Evolutionary conservation across 1,140 invertebrate genomes (phyloP), one percentile per base, ranked within the genome.

Genomic region (Danaus melanippus): DNA sequence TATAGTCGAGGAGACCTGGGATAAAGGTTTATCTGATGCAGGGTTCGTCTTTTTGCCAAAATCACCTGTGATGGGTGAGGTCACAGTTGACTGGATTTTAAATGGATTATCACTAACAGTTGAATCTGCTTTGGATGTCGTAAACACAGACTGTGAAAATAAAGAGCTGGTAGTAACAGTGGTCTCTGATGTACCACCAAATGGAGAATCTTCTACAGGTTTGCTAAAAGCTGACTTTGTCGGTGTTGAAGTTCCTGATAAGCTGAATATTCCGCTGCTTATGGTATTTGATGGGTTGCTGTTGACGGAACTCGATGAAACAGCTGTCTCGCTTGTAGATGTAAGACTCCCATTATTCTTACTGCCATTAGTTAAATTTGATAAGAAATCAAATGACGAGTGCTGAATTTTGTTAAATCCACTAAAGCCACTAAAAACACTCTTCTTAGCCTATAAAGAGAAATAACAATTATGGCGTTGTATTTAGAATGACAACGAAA

Each of bases 341-440:
- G 49, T 69, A 57, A 73, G 53, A 42, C 68, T 59, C 4, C 62
- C 63, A 69, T 66, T 72, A 44, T 58, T 74, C 50, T 71, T 79
- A 46, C 61, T 81, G 6, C 79, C 76, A 72, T 87, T 86, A 46
- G 82, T 83, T 51, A 81, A 64, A 59, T 88, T 89, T 59, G 89
- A 72, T 66, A 92, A 71, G 73, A 92, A 92, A 71, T 90, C 89
- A 80, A 92, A 92, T 9, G 90, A 86, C 51, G 79, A 64, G 62
- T 75, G 68, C 61, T 81, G 72, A 42, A 77, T 55, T 68, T 88
- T 88, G 64, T 88, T 88, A 56, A 91, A 90, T 58, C 91, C 92
- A 62, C 88, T 67, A 76, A 93, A 93, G 39, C 88, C 85, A 67
- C 89, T 90, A 67, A 93, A 93, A 9, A 90, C 89, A 75, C 86